Percentiles rank a stretch among this genome's conserved stretches.
Evolutionary conservation across 2,797 vertebrate species (phyloP).

Genomic region (Coregonus sp.): DNA sequence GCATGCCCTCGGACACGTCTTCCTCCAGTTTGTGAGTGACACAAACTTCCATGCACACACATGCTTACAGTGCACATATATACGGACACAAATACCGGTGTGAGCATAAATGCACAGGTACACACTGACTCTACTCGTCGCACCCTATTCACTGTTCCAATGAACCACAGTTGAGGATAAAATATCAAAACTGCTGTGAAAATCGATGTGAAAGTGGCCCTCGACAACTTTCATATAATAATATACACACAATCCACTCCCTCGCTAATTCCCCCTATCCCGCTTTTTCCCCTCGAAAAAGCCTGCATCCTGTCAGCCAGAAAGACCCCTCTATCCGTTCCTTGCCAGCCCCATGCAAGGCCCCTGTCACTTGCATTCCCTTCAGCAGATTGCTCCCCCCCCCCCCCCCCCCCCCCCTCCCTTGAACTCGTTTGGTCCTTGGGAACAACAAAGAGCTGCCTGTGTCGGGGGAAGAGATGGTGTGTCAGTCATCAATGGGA

Average conservation of each 20-base stretch:
- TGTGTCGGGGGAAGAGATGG: constrained; percentile 72
- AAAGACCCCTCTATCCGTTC: constrained; percentile 23
- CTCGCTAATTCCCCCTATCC: background rate
- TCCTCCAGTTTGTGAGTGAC: constrained; percentile 94
- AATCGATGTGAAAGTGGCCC: constrained; percentile 56
- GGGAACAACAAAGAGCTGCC: constrained; percentile 67
- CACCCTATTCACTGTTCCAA: constrained; percentile 46
- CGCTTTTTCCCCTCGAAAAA: constrained; percentile 58
- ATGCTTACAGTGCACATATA: constrained; percentile 34
- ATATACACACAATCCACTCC: constrained; percentile 10
- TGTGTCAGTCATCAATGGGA: constrained; percentile 68
- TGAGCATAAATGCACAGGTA: constrained; percentile 32
- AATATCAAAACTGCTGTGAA: constrained; percentile 29
- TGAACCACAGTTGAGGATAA: constrained; percentile 57
- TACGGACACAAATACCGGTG: constrained; percentile 1
- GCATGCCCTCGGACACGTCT: constrained; percentile 91
- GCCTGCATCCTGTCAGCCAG: constrained; percentile 67
- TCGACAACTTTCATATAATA: background rate
- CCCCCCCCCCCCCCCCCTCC: constrained; percentile 54
- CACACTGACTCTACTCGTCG: background rate
- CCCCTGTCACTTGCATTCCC: constrained; percentile 26
- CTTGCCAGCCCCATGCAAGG: constrained; percentile 4
- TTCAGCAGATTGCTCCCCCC: constrained; percentile 16
- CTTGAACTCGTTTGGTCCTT: constrained; percentile 68
- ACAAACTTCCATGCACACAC: constrained; percentile 40